A percentile compares a stretch with the other conserved stretches of the same genome.
Evolutionary conservation across 2,113 vertebrate species (phyloP).

Genomic region (Hypanus sabinus): DNA sequence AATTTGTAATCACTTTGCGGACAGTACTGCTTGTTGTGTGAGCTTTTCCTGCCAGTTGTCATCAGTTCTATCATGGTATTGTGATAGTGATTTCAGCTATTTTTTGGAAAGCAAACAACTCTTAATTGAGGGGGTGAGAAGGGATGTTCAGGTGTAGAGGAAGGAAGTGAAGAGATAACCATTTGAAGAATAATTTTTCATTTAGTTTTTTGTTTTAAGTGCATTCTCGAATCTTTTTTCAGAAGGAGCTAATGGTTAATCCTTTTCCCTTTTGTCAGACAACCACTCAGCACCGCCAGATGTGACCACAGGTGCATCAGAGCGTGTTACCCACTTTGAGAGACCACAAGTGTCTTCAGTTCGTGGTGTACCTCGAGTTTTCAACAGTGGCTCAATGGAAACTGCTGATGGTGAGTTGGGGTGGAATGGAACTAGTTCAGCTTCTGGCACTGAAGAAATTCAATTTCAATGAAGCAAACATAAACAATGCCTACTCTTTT

Average conservation of each 20-base stretch:
- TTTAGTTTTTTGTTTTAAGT: too few species aligned
- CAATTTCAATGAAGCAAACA: neutral
- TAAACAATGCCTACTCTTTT: neutral
- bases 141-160: too few species aligned
- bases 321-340: slow-evolving; percentile 59
- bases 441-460: neutral
- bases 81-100: neutral
- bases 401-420: slow-evolving; percentile 80
- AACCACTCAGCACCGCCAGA: slow-evolving; percentile 82
- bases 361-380: slow-evolving; percentile 66
- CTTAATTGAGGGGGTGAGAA: neutral
- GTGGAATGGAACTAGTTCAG: neutral
- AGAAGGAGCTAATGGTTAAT: neutral
- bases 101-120: neutral
- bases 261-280: slow-evolving; percentile 61
- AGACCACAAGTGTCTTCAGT: slow-evolving; percentile 70
- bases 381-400: slow-evolving; percentile 71
- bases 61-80: neutral
- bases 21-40: neutral
- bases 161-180: neutral
- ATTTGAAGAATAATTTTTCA: neutral
- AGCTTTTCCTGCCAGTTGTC: neutral
- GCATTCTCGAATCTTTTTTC: neutral
- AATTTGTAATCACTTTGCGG: neutral
- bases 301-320: slow-evolving; percentile 79